Conservation (phyloP, 2,797 vertebrate genomes). For the Phyllotis vaccarum region DNA sequence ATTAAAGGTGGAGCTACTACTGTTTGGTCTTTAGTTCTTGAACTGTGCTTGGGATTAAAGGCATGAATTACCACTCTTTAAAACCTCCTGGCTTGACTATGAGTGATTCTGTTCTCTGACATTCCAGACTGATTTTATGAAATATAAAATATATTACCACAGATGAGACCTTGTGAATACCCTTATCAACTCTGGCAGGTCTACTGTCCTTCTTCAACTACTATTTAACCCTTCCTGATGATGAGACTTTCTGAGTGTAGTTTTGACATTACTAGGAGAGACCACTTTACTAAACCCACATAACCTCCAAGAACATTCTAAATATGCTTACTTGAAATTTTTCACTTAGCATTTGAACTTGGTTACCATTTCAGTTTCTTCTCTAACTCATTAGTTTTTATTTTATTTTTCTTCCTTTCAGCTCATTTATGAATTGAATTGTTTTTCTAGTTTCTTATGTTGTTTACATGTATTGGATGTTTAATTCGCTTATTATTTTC, state of each 20-base stretch:
- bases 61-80: too few species aligned
- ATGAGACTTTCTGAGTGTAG: background rate
- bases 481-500: background rate
- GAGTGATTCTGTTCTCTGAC: too few species aligned
- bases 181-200: background rate
- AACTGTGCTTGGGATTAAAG: too few species aligned
- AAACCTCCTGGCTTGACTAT: too few species aligned
- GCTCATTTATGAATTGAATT: background rate
- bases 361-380: background rate
- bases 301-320: background rate
- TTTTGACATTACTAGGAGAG: background rate
- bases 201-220: background rate
- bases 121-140: too few species aligned
- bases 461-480: background rate
- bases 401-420: slow-evolving; percentile 10
- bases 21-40: too few species aligned
- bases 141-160: too few species aligned
- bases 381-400: slow-evolving; percentile 29
- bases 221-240: background rate
- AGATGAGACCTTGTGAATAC: background rate
- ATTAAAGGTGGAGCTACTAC: too few species aligned
- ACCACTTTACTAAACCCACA: background rate
- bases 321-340: slow-evolving; percentile 8
- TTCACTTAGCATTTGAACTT: background rate
- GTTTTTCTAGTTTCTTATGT: background rate